phyloP scores from a whole-genome alignment of 2,113 vertebrate genomes.

The Nicator chloris region DNA sequence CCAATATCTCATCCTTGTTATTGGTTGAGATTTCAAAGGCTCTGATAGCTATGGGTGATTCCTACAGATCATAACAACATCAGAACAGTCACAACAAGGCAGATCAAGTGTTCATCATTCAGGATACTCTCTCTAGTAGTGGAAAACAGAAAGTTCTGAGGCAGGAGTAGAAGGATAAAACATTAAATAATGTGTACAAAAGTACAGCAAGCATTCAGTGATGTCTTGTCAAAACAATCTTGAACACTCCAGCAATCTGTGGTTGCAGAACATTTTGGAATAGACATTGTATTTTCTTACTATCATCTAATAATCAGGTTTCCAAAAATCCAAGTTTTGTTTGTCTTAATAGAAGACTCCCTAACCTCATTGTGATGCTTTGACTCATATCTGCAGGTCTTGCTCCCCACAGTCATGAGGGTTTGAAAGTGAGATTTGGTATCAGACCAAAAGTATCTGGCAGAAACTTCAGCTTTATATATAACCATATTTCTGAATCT shows the following conservation, averaged over 20 bases:
- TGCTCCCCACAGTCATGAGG: fast-evolving
- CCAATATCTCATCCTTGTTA: background rate
- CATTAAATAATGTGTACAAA: background rate
- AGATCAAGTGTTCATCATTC: background rate
- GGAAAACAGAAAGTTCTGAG: background rate
- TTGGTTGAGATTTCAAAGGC: background rate
- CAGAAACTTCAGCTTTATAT: background rate
- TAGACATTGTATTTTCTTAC: background rate
- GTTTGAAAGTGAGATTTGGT: background rate
- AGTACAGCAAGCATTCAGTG: background rate
- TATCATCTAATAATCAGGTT: background rate
- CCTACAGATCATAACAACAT: background rate
- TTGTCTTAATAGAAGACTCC: background rate
- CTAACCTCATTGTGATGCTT: background rate
- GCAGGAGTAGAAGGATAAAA: background rate
- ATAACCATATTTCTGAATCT: background rate
- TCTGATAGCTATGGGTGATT: background rate
- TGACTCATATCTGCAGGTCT: background rate
- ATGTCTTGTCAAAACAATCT: background rate
- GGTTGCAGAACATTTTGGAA: fast-evolving
- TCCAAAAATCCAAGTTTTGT: background rate
- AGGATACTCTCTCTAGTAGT: background rate
- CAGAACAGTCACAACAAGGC: background rate
- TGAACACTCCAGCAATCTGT: background rate
- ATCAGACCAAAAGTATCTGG: background rate